Base-by-base conservation (phyloP, 2,888 invertebrate genomes). In the Drosophila limbata region DNA sequence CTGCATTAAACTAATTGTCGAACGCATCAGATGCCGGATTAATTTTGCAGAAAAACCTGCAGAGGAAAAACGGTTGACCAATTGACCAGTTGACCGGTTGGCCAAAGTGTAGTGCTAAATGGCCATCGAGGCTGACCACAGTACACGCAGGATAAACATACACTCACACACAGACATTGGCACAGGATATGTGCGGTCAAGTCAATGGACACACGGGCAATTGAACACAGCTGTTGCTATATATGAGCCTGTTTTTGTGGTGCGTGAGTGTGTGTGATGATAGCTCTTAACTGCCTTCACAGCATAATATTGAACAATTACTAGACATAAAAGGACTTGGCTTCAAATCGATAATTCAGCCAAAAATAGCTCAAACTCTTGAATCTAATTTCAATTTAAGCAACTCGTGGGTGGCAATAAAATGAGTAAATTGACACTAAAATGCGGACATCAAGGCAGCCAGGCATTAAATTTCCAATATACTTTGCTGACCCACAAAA, bases 31-130 rank as follows among this genome's bases (percentile, higher is more conserved):
- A 77, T 44, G 67, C 55, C 71, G 70, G 75, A 70, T 83, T 84
- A 83, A 85, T 88, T 88, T 81, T 85, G 85, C 85, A 88, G 83
- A 74, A 79, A 79, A 78, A 85, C 81, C 71, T 81, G 74, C 47
- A 68, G 47, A 56, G 63, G 48, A 57, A 57, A 56, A 63, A 53
- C 50, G 40, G 37, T 60, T 67, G 55, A 66, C 71, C 74, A 35
- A 31, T 62, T 68, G 69, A 60, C 67, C 60, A 35, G 66, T 61
- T 69, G 61, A 63, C 57, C 69, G 44, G 42, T 69, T 70, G 69
- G 25, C 47, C 57, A 55, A 56, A 44, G 56, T 47, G n/a, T 42
- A 48, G 60, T 39, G 48, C 45, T 45, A 70, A 77, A 61, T 66
- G 73, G n/a, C 63, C 65, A 77, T 64, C 37, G 69, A 75, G 67